Percentiles rank a stretch among this genome's conserved stretches.
Evolutionary conservation across 2,797 vertebrate genomes (phyloP).

Genomic region (Etheostoma perlongum): DNA sequence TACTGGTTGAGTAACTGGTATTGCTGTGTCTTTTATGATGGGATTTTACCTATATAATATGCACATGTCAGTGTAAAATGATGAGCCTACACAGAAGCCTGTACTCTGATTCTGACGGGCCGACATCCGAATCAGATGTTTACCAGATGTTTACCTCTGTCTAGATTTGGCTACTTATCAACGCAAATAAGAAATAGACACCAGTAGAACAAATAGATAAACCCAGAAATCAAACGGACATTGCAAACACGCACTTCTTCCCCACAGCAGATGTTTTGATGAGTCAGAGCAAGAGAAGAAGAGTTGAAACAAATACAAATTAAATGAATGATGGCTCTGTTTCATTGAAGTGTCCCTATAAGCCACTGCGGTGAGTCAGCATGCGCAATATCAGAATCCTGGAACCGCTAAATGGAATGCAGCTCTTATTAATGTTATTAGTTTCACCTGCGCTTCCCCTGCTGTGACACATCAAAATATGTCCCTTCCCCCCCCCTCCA

Average conservation of each 20-base stretch:
- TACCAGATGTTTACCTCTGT: background rate
- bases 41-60: conserved; percentile 15
- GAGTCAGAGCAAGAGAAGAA: conserved; percentile 19
- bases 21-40: conserved; percentile 16
- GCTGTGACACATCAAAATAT: conserved; percentile 24
- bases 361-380: conserved; percentile 40
- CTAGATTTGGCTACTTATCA: conserved; percentile 5
- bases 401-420: conserved; percentile 30
- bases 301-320: conserved; percentile 60
- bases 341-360: conserved; percentile 39
- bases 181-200: conserved; percentile 15
- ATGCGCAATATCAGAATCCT: conserved; percentile 13
- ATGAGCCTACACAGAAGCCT: conserved; percentile 1
- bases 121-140: background rate
- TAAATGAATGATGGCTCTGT: conserved; percentile 44
- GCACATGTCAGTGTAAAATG: conserved; percentile 20
- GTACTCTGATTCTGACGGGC: background rate
- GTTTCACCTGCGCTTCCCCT: conserved; percentile 41
- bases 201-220: background rate
- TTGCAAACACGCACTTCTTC: background rate
- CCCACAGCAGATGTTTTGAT: conserved; percentile 9
- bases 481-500: background rate
- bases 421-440: conserved; percentile 44
- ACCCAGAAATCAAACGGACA: background rate
- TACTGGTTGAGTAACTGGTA: conserved; percentile 43